Percentiles rank a stretch among this genome's conserved stretches.
These are phyloP conservation scores for Merodon equestris DNA, from an alignment of 2,888 invertebrate species.

Conservation along the genomic window DNA sequence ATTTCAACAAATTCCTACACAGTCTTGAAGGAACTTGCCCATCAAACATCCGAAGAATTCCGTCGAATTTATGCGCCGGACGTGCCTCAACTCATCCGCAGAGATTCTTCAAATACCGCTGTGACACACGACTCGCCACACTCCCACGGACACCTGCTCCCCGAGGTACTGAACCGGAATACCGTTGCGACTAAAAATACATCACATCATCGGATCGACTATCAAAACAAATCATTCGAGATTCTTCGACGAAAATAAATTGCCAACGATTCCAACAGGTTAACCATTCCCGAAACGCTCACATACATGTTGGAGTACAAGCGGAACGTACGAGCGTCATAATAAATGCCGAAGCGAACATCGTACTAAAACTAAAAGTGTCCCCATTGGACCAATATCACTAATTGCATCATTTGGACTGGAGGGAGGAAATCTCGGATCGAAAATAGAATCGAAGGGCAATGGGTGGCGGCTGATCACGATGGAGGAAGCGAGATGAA, in stretches of 20 bases:
- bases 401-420: slow-evolving; percentile 66
- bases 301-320: slow-evolving; percentile 40
- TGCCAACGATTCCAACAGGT: slow-evolving; percentile 66
- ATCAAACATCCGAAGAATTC: slow-evolving; percentile 21
- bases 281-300: slow-evolving; percentile 52
- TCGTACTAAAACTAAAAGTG: slow-evolving; percentile 62
- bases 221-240: slow-evolving; percentile 64
- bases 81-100: slow-evolving; percentile 21
- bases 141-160: slow-evolving; percentile 55
- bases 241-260: slow-evolving; percentile 61
- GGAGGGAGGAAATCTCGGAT: slow-evolving; percentile 42
- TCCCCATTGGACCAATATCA: slow-evolving; percentile 68
- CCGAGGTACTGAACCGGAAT: slow-evolving; percentile 47
- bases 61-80: slow-evolving; percentile 4
- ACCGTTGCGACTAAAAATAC: slow-evolving; percentile 38
- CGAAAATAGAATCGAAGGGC: slow-evolving; percentile 58
- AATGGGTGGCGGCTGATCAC: not conserved
- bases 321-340: not conserved
- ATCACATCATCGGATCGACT: slow-evolving; percentile 27
- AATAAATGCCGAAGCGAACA: slow-evolving; percentile 30
- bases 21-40: not conserved
- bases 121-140: slow-evolving; percentile 32
- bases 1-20: too few relatives aligned
- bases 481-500: too few relatives aligned
- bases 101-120: slow-evolving; percentile 25